Percentiles rank a stretch among this genome's conserved stretches.
phyloP scores from a whole-genome alignment of 2,888 invertebrate genomes.

The Agrypnus murinus region DNA sequence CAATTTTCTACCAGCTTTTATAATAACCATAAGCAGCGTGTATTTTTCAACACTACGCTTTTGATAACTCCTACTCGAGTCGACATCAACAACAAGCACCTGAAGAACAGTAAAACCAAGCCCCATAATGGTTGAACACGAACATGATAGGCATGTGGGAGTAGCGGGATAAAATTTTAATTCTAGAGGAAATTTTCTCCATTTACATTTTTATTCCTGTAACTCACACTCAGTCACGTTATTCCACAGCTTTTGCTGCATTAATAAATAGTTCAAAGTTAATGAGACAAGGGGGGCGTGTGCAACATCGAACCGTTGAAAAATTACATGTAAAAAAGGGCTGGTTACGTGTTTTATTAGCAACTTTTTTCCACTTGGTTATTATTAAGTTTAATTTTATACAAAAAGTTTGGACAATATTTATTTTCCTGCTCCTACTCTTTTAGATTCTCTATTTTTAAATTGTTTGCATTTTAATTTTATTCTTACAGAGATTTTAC shows the following conservation, averaged over 20 bases:
- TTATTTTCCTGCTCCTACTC: too few species aligned
- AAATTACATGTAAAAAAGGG: slow-evolving; percentile 37
- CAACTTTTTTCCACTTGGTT: slow-evolving; percentile 1
- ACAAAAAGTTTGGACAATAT: too few species aligned
- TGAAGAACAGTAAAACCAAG: slow-evolving; percentile 13
- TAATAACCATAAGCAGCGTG: slow-evolving; percentile 36
- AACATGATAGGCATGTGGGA: slow-evolving; percentile 3
- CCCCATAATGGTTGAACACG: slow-evolving; percentile 6
- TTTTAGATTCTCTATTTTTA: too few species aligned
- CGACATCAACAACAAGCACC: slow-evolving; percentile 1
- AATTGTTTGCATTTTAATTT: too few species aligned
- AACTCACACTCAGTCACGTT: slow-evolving; percentile 28
- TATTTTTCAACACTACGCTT: neutral
- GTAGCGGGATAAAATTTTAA: slow-evolving; percentile 15
- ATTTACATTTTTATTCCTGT: slow-evolving; percentile 21
- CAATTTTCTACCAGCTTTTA: slow-evolving; percentile 47
- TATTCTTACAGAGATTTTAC: too few species aligned
- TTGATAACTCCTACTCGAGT: neutral
- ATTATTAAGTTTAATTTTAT: slow-evolving; percentile 16
- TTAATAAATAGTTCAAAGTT: slow-evolving; percentile 31
- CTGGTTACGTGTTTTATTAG: slow-evolving; percentile 19
- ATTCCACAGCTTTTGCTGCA: slow-evolving; percentile 15
- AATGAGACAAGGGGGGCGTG: slow-evolving; percentile 34
- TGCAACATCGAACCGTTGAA: slow-evolving; percentile 19
- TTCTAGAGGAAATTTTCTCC: neutral